These are phyloP conservation scores for Odontocolon sp. DNA, from an alignment of 2,888 invertebrate genomes.

Conservation along the genomic window DNA sequence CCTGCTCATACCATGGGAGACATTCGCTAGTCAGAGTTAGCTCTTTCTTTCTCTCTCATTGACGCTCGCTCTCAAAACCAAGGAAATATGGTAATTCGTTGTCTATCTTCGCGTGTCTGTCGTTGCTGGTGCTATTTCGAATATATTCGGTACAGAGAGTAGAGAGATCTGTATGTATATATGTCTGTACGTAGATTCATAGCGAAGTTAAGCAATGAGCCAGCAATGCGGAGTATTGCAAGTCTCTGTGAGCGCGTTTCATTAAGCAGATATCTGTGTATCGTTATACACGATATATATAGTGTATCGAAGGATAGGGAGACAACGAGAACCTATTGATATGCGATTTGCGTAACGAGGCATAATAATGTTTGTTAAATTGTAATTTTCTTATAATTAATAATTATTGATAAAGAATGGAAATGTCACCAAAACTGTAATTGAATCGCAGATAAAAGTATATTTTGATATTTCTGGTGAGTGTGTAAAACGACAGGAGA, in stretches of 20 bases:
- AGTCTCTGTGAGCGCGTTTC: slow-evolving; percentile 64
- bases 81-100: slow-evolving; percentile 13
- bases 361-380: too few species aligned
- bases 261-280: slow-evolving; percentile 64
- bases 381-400: too few species aligned
- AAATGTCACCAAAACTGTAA: too few species aligned
- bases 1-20: neutral
- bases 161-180: neutral
- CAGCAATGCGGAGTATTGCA: neutral
- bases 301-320: neutral
- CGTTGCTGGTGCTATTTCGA: neutral
- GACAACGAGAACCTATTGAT: neutral
- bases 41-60: neutral
- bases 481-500: too few species aligned
- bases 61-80: neutral
- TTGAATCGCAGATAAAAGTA: too few species aligned
- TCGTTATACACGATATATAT: neutral
- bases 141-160: neutral
- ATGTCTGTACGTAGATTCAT: too few species aligned
- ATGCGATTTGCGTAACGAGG: neutral
- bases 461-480: too few species aligned
- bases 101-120: neutral
- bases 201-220: neutral
- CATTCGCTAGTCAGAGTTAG: slow-evolving; percentile 3
- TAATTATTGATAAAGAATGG: too few species aligned